Base-by-base conservation (phyloP, 2,888 invertebrate genomes). In the Ichneumoninae sp. region DNA sequence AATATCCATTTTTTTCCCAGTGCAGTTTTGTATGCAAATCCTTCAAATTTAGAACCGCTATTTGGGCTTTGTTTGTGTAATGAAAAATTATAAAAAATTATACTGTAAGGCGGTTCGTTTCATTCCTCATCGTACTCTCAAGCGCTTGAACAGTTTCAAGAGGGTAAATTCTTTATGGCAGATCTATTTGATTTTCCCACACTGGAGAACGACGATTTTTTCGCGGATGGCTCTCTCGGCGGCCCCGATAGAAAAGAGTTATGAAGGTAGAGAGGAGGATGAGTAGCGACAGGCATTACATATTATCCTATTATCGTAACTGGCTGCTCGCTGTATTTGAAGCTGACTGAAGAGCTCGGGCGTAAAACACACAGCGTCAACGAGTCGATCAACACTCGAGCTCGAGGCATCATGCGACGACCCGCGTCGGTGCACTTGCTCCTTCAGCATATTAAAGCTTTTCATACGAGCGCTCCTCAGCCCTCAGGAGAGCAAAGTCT, bases 321-420 rank as follows among this genome's bases (percentile, higher is more conserved):
- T 87, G 81, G 74, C 82, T 63, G 69, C 68, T n/a, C 33, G 63
- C 33, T 33, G 30, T 30, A 30, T 33, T 30, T 54, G 70, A 79
- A 78, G 79, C 73, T 47, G 74, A 87, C 86, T 88, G 85, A 83
- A 77, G 81, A 79, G 77, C 44, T 71, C 68, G 44, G 36, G 83
- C 88, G 87, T 89, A 88, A 75, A 78, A 70, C 88, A 89, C 86
- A 90, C 89, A 89, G 85, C 87, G 88, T 90, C 90, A 87, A 89
- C 89, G 90, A 89, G 88, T 89, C 86, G 87, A 86, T 86, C 86
- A 89, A 89, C 88, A 89, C 89, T 89, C 84, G 85, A 85, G 66
- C 47, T 50, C 76, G 30, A 40, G 71, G 71, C 80, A 57, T 70
- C 73, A 52, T 5, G 63, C 54, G 54, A 63, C 60, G 54, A 63